Evolutionary conservation across 1,140 invertebrate genomes (phyloP).

Genomic region (Drosophila varians): DNA sequence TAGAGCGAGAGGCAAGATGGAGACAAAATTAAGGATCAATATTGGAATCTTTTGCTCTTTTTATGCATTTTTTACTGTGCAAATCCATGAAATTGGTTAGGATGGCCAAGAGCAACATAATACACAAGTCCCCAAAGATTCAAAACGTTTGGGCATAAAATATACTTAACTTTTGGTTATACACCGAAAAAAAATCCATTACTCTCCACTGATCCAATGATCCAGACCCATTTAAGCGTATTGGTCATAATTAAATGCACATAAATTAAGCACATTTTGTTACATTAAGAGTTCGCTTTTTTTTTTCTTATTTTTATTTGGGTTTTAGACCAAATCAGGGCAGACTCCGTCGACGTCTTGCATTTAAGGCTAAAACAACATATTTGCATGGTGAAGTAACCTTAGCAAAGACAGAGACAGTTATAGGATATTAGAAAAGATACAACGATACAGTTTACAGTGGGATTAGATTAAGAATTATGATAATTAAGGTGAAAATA

Average conservation of each 20-base stretch:
- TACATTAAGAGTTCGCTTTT: conserved; percentile 10
- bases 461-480: background rate
- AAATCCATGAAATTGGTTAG: background rate
- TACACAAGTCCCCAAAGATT: background rate
- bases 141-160: background rate
- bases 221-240: background rate
- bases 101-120: background rate
- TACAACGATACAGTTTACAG: conserved; percentile 4
- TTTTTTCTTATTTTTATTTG: background rate
- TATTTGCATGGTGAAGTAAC: conserved; percentile 78
- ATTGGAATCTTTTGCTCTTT: background rate
- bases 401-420: conserved; percentile 36
- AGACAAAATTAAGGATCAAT: background rate
- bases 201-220: background rate
- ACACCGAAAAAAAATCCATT: conserved; percentile 4
- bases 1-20: background rate
- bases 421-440: conserved; percentile 6
- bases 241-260: conserved; percentile 29
- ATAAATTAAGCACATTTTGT: conserved; percentile 34
- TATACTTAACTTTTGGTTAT: background rate
- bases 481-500: background rate
- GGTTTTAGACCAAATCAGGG: conserved; percentile 1
- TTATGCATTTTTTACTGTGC: background rate
- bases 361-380: conserved; percentile 74
- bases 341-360: conserved; percentile 20